Percentiles rank a stretch among this genome's conserved stretches.
Evolutionary conservation across 2,888 invertebrate species (phyloP).

Genomic region (Pseudococcus longispinus): DNA sequence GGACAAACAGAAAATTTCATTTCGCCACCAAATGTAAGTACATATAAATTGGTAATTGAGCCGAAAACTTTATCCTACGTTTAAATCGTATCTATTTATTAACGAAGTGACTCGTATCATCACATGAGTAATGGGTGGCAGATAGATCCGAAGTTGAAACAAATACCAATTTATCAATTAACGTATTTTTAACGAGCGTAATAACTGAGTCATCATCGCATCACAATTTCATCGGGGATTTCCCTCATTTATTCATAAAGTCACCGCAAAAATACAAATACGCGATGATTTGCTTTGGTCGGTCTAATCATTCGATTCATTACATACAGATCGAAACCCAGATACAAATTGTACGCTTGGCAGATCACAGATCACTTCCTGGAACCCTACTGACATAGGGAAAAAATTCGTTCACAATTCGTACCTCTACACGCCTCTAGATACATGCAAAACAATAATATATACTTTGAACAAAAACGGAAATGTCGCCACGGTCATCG

Average conservation of each 20-base stretch:
- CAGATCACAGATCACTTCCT: neutral
- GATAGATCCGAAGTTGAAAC: neutral
- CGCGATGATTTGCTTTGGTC: neutral
- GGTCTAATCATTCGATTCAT: neutral
- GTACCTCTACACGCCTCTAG: neutral
- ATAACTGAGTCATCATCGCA: neutral
- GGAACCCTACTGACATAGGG: neutral
- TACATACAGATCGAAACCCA: neutral
- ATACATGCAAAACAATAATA: neutral
- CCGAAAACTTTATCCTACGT: no score
- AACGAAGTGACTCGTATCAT: neutral
- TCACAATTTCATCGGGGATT: neutral
- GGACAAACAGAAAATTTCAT: neutral
- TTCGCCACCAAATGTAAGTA: no score
- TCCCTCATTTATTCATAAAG: neutral
- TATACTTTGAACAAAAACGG: neutral
- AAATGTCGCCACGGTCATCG: neutral
- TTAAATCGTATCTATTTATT: no score
- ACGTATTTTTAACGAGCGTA: neutral
- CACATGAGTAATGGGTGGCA: neutral
- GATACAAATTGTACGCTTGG: neutral
- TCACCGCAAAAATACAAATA: neutral
- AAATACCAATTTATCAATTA: neutral
- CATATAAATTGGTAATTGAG: no score
- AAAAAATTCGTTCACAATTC: neutral